These are phyloP conservation scores for Dicranocentrus wangi DNA, from an alignment of 2,888 invertebrate species.

Conservation along the genomic window DNA sequence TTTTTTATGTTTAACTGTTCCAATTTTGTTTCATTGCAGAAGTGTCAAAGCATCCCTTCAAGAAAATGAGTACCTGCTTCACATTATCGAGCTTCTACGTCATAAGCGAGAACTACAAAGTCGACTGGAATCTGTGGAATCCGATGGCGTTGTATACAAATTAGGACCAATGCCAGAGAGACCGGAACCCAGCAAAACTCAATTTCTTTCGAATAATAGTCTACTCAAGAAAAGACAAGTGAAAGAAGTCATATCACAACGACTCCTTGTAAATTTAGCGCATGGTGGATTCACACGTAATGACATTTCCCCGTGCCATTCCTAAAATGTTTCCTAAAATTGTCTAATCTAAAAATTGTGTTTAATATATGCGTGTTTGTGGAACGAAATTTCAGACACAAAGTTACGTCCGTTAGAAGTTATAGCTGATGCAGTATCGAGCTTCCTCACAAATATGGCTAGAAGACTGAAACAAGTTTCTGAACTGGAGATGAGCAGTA, in stretches of 20 bases:
- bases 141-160: conserved; percentile 55
- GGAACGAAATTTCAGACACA: conserved; percentile 61
- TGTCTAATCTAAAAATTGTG: no score
- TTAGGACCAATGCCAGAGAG: conserved; percentile 51
- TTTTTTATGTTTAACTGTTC: neutral
- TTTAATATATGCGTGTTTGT: no score
- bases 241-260: conserved; percentile 60
- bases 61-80: conserved; percentile 48
- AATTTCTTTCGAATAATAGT: conserved; percentile 32
- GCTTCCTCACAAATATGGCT: conserved; percentile 56
- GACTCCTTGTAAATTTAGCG: conserved; percentile 60
- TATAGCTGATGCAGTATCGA: conserved; percentile 52
- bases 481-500: conserved; percentile 64
- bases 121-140: conserved; percentile 50
- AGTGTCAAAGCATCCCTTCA: neutral
- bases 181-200: conserved; percentile 10
- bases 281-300: conserved; percentile 69
- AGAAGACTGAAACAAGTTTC: conserved; percentile 59
- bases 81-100: conserved; percentile 64
- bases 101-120: conserved; percentile 67
- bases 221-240: conserved; percentile 49
- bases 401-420: conserved; percentile 62
- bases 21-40: conserved; percentile 20
- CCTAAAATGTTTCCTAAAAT: no score
- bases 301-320: no score